Evolutionary conservation across 2,113 vertebrate species (phyloP).

Genomic region (Xiphophorus maculatus): DNA sequence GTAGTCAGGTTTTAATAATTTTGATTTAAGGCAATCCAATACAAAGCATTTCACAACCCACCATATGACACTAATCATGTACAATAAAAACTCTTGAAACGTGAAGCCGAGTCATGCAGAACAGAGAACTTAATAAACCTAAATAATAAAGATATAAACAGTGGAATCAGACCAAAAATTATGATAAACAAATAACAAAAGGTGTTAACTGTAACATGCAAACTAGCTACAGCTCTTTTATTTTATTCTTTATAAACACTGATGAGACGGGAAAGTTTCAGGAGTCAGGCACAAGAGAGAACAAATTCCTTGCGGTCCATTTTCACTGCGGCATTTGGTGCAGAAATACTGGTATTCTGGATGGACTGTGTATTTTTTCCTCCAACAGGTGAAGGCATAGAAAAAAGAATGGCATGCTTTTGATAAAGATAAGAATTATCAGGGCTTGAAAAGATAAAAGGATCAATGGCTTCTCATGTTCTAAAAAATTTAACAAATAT

Average conservation of each 20-base stretch:
- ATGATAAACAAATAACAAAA: constrained; percentile 29
- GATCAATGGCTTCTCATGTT: constrained; percentile 59
- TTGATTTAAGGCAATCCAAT: constrained; percentile 86
- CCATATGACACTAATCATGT: constrained; percentile 82
- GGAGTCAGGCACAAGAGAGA: constrained; percentile 71
- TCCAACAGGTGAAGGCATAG: constrained; percentile 35
- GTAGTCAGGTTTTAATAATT: constrained; percentile 78
- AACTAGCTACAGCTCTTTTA: constrained; percentile 61
- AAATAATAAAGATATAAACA: constrained; percentile 51
- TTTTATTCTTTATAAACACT: constrained; percentile 39
- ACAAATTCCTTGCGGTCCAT: constrained; percentile 65
- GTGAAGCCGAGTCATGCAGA: constrained; percentile 72
- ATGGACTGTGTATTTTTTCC: constrained; percentile 52
- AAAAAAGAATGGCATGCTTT: constrained; percentile 56
- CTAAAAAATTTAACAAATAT: constrained; percentile 54
- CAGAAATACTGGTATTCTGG: constrained; percentile 71
- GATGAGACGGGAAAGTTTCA: constrained; percentile 49
- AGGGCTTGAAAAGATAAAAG: constrained; percentile 21
- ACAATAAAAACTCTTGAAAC: constrained; percentile 76
- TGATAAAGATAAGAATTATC: constrained; percentile 34
- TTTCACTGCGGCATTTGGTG: constrained; percentile 64
- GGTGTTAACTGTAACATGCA: constrained; percentile 76
- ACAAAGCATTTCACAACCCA: constrained; percentile 85
- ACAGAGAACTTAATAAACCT: constrained; percentile 54
- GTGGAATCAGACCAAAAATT: constrained; percentile 26